Evolutionary conservation across 2,888 invertebrate genomes (phyloP), one percentile per base, ranked within the genome.

Genomic region (Zhuqinia jingwanae): DNA sequence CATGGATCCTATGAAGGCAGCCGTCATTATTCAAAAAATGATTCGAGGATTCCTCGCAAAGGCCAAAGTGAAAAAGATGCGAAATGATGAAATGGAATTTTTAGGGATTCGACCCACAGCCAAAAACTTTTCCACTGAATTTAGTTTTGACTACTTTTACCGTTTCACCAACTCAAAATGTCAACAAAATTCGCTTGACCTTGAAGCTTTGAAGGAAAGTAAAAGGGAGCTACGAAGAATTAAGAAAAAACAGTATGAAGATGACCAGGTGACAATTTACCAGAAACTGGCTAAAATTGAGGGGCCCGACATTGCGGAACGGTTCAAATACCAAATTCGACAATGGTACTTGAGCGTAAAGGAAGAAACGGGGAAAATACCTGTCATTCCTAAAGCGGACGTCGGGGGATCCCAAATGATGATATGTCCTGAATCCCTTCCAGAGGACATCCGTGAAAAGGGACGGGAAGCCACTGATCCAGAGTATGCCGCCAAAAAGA

Each of bases 311-410:
- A 95, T 98, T 91, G 95, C 96, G 92, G 98, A 98, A 92, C 96
- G 96, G 90, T 95, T 98, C 91, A 95, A 96, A 89, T 96, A 96
- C 91, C 97, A 98, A 93, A 95, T 98, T 27, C 94, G 98, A 87
- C 95, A 95, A 87, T 98, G 98, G 97, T 95, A 98, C 87, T 94
- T 95, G 3, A 60, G 88, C 56, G 78, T 87, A 0, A 91, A 90
- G 81, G 94, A 95, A 56, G 95, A 95, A 91, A 96, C 96, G 6
- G 96, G 96, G 27, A 96, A 96, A 92, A 95, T 98, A 91, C 98
- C 99, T 0, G 98, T 98, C 90, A 95, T 97, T 91, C 98, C 98
- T 0, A 95, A 97, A 1, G 97, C 96, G 10, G 98, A 98, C 91
- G 95, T 96, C 90, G 98, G 98, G 10, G 97, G 98, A 0, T 98